phyloP scores from a whole-genome alignment of 2,888 invertebrate genomes.

The Drosophila lutescens region DNA sequence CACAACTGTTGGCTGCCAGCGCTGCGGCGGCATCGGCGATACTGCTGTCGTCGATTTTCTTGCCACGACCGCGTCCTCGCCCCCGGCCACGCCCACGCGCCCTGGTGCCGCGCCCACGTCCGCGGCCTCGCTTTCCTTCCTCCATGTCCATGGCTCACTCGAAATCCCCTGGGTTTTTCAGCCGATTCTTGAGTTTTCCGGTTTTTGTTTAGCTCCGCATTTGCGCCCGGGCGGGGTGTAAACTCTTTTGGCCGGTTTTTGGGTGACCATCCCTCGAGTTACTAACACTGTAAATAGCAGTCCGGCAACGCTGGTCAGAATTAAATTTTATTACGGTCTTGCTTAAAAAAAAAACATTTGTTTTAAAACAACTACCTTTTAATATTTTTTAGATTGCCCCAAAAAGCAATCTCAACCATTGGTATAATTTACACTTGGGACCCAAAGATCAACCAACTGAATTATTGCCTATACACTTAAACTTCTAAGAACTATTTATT shows the following conservation, averaged over 20 bases:
- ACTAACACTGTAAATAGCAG: neutral
- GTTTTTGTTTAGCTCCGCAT: constrained; percentile 23
- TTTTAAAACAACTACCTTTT: too few species aligned
- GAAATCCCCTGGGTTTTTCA: neutral
- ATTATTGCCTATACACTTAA: too few species aligned
- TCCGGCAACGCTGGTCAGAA: neutral
- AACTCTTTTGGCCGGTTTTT: neutral
- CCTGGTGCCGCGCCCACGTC: constrained; percentile 85
- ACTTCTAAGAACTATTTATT: too few species aligned
- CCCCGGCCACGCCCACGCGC: constrained; percentile 90
- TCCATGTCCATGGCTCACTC: constrained; percentile 68
- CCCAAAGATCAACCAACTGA: too few species aligned
- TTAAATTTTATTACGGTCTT: too few species aligned
- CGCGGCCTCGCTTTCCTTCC: constrained; percentile 80
- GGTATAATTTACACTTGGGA: too few species aligned
- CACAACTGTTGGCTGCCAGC: constrained; percentile 27
- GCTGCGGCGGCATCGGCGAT: constrained; percentile 42
- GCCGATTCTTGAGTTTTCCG: constrained; percentile 4
- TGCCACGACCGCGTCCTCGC: constrained; percentile 91
- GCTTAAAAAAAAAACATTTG: too few species aligned
- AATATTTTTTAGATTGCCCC: too few species aligned
- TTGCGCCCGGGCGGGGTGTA: neutral
- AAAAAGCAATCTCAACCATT: too few species aligned
- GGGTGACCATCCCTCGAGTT: neutral
- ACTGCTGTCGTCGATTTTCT: constrained; percentile 86